Evolutionary conservation across 2,888 invertebrate species (phyloP), one percentile per base, ranked within the genome.

Genomic region (Nesidiocoris tenuis): DNA sequence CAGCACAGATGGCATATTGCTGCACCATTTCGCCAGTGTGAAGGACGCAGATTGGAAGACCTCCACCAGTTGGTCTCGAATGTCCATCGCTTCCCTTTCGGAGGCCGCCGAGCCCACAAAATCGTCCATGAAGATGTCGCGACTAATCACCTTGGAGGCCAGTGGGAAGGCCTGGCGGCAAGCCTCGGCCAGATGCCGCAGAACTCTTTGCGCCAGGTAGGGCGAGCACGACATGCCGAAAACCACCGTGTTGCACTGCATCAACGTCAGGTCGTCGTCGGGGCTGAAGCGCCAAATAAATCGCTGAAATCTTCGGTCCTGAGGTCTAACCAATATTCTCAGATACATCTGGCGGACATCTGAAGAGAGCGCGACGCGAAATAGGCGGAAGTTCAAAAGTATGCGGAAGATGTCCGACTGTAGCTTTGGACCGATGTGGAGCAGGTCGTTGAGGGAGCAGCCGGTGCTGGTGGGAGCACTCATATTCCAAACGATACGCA

Each of bases 1-100:
- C 55, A 57, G n/a, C 7, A 70, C 18, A 3, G 19, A 16, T 5
- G 22, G n/a, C 7, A 19, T 19, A 2, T 67, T 72, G n/a, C 25
- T 65, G 19, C 39, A 22, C 77, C 77, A 77, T 68, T 77, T 68
- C 2, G 39, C 22, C 7, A 77, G 61, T 12, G 59, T n/a, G 64
- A 77, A 77, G 16, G 57, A 55, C 3, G 76, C 77, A 56, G 39
- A 39, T 0, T 22, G 18, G 9, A 77, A 59, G 16, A 77, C 19
- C 2, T 9, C 19, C 0, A 64, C 59, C 9, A 77, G 21, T 16
- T 76, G 24, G n/a, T 21, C 18, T n/a, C 70, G 63, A 1, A 63
- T 1, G 9, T 72, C 0, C 54, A 7, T 21, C n/a, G 77, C 76
- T 23, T 63, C 57, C 12, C 56, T 39, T 25, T 63, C 64, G 2